Evolutionary conservation across 1,140 invertebrate species (phyloP), one percentile per base, ranked within the genome.

Genomic region (Drosophila fuyamai): DNA sequence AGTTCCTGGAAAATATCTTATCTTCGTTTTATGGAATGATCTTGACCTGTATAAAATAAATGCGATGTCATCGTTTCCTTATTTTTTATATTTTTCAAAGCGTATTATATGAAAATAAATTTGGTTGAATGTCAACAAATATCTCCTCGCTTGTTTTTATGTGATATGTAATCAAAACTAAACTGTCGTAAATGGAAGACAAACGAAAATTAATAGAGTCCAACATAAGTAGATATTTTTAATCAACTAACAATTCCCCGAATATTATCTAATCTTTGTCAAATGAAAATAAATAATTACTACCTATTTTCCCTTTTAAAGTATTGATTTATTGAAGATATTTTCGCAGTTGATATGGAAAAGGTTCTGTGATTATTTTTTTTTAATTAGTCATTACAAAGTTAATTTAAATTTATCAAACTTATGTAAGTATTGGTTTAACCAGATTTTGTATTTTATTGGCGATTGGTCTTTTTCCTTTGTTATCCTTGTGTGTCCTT

Each of bases 1-100:
- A 40, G 43, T 56, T 70, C 67, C 50, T 56, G 41, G 67, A 70
- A 70, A 16, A 0, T 47, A 70, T 70, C 62, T 56, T 35, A 70
- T 70, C 48, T 6, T 9, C 1, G 4, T 8, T 13, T 13, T 35
- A 32, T 1, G 38, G 57, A 65, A 61, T 61, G 62, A 61, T 67
- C 35, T 47, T 60, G 43, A 47, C 62, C 62, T 38, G 55, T 61
- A 38, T 35, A 9, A 56, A 40, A 16, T 1, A 40, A 27, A 59
- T 63, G 36, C 6, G 10, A 10, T 51, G 29, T 35, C 44, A 16
- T 57, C 40, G 12, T 16, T 29, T 60, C 12, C 9, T 4, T 23
- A 9, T 29, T 10, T 18, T 36, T 5, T 23, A 13, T 41, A 8
- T 14, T 12, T 18, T 2, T 0, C 32, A 51, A n/a, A 23, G 5